These are phyloP conservation scores for Percopsis omiscomaycus DNA, from an alignment of 2,797 vertebrate species.

Conservation along the genomic window DNA sequence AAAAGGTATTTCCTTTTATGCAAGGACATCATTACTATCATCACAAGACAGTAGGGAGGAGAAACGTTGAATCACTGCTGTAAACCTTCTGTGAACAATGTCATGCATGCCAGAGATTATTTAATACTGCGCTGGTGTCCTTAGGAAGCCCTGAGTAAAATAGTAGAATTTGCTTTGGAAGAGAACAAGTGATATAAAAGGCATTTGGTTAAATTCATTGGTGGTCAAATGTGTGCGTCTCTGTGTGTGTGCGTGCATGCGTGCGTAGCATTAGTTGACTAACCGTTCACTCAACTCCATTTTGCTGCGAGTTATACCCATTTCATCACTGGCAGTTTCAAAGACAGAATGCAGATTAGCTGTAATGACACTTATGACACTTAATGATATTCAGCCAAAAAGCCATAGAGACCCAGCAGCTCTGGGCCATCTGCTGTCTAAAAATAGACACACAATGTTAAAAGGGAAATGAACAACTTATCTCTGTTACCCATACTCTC, in stretches of 20 bases:
- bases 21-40: constrained; percentile 17
- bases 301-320: not conserved
- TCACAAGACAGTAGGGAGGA: constrained; percentile 7
- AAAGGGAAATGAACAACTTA: constrained; percentile 8
- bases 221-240: constrained; percentile 2
- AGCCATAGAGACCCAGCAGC: constrained; percentile 26
- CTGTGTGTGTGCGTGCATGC: constrained; percentile 30
- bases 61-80: constrained; percentile 7
- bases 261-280: constrained; percentile 20
- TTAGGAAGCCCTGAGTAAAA: constrained; percentile 34
- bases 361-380: constrained; percentile 40
- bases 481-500: not conserved
- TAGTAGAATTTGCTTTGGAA: constrained; percentile 2
- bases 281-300: constrained; percentile 13
- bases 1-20: constrained; percentile 20
- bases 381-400: constrained; percentile 40
- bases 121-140: constrained; percentile 21
- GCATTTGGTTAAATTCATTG: constrained; percentile 26
- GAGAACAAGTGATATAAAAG: constrained; percentile 20
- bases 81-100: constrained; percentile 29
- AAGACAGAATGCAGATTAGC: constrained; percentile 37
- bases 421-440: constrained; percentile 40
- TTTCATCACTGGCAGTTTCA: constrained; percentile 21
- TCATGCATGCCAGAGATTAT: constrained; percentile 6
- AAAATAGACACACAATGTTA: constrained; percentile 33